Percentiles rank a stretch among this genome's conserved stretches.
phyloP scores from a whole-genome alignment of 1,140 invertebrate species.

The Chironomus striatipennis region DNA sequence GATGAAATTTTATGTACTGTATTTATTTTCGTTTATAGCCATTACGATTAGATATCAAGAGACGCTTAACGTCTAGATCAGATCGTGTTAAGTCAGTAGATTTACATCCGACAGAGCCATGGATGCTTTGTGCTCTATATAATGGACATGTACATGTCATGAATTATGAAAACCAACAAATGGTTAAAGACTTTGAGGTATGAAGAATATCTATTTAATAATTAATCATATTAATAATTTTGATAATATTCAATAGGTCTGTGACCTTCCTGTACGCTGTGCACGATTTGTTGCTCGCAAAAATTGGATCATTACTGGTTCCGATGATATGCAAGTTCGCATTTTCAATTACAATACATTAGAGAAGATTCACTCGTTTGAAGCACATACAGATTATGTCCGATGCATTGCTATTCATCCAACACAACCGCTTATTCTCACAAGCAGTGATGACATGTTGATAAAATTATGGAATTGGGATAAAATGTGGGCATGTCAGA shows the following conservation, averaged over 20 bases:
- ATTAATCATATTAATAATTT: conserved; percentile 16
- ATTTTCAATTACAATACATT: conserved; percentile 99
- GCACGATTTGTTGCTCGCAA: conserved; percentile 95
- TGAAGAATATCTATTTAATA: not conserved
- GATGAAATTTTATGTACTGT: not conserved
- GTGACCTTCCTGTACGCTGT: conserved; percentile 90
- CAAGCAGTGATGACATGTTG: conserved; percentile 96
- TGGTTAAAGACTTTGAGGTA: conserved; percentile 47
- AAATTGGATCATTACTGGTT: conserved; percentile 98
- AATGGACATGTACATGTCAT: conserved; percentile 99
- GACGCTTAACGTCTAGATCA: conserved; percentile 91
- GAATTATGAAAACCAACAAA: conserved; percentile 88
- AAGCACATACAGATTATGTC: conserved; percentile 98
- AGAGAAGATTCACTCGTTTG: conserved; percentile 90
- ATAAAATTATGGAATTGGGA: conserved; percentile 99
- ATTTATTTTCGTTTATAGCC: conserved; percentile 54
- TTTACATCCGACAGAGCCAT: conserved; percentile 93
- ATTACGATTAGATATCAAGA: conserved; percentile 93
- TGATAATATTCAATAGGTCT: conserved; percentile 52
- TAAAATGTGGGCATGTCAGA: conserved; percentile 92
- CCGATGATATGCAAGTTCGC: conserved; percentile 89
- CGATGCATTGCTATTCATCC: conserved; percentile 95
- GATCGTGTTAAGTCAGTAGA: conserved; percentile 98
- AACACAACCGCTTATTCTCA: conserved; percentile 92
- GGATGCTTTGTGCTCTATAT: conserved; percentile 97